Evolutionary conservation across 2,888 invertebrate species (phyloP), one percentile per base, ranked within the genome.

Genomic region (Pemphredon lugubris): DNA sequence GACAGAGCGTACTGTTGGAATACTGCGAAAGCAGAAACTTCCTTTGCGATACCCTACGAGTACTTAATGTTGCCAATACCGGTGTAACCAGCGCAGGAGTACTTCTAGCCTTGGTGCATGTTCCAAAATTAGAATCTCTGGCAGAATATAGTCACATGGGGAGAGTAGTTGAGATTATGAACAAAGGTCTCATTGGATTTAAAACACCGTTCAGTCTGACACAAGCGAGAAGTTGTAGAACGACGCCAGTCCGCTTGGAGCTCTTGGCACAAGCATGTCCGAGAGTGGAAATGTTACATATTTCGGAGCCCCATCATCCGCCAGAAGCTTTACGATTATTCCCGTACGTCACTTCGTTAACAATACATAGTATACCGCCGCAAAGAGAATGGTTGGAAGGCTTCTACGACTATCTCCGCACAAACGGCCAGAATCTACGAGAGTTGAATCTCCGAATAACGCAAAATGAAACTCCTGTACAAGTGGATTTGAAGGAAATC

Each of bases 121-220:
- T 89, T 7, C 87, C 90, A 1, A 83, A 77, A 18, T 70, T 90
- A 47, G 89, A 90, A 65, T 90, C 90, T 0, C 67, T 90, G 30
- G 90, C 89, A 0, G 90, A 90, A 21, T 90, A 90, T 75, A 87
- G 82, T 48, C 89, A 90, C 78, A 88, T 90, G 79, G 90, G 89
- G 6, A 82, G 89, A 18, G 90, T 90, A 0, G 84, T 90, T 1
- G 90, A 90, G 60, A 86, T 89, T 1, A 87, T 90, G 82, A 87
- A 87, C 55, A 77, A 81, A 53, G 85, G 79, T n/a, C 26, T 67
- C 0, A 75, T 85, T 5, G 84, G 82, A 13, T 77, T 85, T 7
- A 84, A 87, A 40, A 77, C 86, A 7, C 86, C 86, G 9, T 90
- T 90, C 58, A 85, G 84, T 40, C 75, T 90, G 16, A 89, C 84